phyloP scores from a whole-genome alignment of 2,888 invertebrate species.

The Pyrochroa serraticornis region DNA sequence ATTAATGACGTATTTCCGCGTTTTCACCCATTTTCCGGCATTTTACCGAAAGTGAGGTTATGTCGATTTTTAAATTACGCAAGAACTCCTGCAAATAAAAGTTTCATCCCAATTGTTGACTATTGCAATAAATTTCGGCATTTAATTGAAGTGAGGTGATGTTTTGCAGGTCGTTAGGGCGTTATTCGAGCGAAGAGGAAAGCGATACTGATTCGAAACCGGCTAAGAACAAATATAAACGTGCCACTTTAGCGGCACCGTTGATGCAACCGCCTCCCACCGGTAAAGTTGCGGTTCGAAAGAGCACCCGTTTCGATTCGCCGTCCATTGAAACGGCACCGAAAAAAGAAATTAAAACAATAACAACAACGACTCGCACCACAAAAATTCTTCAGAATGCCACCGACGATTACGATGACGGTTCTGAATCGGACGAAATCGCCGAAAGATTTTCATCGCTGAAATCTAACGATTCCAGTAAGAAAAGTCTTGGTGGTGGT shows the following conservation, averaged over 20 bases:
- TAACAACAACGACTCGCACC: slow-evolving; percentile 62
- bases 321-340: slow-evolving; percentile 16
- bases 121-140: too few relatives aligned
- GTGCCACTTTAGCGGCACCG: slow-evolving; percentile 57
- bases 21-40: too few relatives aligned
- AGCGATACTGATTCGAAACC: slow-evolving; percentile 62
- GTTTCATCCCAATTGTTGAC: too few relatives aligned
- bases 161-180: slow-evolving; percentile 60
- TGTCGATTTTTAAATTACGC: too few relatives aligned
- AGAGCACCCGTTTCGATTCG: slow-evolving; percentile 47
- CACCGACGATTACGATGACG: slow-evolving; percentile 70
- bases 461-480: neutral
- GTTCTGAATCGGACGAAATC: slow-evolving; percentile 67
- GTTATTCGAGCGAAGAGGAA: slow-evolving; percentile 71
- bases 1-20: too few relatives aligned
- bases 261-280: slow-evolving; percentile 62
- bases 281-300: slow-evolving; percentile 48
- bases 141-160: neutral
- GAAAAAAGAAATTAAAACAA: slow-evolving; percentile 13
- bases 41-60: too few relatives aligned
- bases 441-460: slow-evolving; percentile 41
- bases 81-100: too few relatives aligned
- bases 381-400: slow-evolving; percentile 59
- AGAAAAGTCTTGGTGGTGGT: neutral
- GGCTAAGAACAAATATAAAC: slow-evolving; percentile 55